A percentile compares a stretch with the other conserved stretches of the same genome.
Conservation (phyloP, 2,888 invertebrate genomes). For the Phytoseiulus persimilis region DNA sequence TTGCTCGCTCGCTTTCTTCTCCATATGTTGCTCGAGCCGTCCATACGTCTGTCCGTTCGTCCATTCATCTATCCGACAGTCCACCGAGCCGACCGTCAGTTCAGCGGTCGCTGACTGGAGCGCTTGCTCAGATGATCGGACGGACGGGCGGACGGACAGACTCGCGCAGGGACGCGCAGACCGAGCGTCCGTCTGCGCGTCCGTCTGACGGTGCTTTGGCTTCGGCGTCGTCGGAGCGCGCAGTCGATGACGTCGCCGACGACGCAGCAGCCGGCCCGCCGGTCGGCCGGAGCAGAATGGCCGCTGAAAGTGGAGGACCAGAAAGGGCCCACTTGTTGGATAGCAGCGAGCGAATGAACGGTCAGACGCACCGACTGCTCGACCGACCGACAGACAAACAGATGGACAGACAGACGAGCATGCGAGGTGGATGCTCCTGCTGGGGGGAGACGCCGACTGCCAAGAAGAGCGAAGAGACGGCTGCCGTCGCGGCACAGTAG, state of each 20-base stretch:
- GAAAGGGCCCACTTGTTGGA: not conserved
- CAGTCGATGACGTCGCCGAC: not conserved
- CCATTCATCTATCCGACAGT: not conserved
- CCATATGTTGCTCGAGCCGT: not conserved
- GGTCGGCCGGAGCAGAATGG: not conserved
- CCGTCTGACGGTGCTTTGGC: not conserved
- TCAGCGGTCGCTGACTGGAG: not conserved
- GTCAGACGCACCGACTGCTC: not conserved
- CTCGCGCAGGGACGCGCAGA: not conserved
- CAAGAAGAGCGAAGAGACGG: not conserved
- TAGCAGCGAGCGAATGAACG: not conserved
- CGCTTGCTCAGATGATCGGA: not conserved
- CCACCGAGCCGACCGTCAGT: not conserved
- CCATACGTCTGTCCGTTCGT: not conserved
- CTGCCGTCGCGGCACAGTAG: not conserved
- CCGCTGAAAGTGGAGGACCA: not conserved
- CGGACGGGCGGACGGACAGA: not conserved
- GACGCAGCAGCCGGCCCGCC: not conserved
- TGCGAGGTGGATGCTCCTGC: constrained; percentile 5
- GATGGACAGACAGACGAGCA: not conserved
- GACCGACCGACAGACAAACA: not conserved
- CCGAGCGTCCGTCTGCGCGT: not conserved
- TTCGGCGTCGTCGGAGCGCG: not conserved
- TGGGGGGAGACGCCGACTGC: constrained; percentile 5
- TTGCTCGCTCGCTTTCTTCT: no score